A percentile compares a stretch with the other conserved stretches of the same genome.
These are phyloP conservation scores for Hucho hucho DNA, from an alignment of 2,113 vertebrate genomes.

Conservation along the genomic window DNA sequence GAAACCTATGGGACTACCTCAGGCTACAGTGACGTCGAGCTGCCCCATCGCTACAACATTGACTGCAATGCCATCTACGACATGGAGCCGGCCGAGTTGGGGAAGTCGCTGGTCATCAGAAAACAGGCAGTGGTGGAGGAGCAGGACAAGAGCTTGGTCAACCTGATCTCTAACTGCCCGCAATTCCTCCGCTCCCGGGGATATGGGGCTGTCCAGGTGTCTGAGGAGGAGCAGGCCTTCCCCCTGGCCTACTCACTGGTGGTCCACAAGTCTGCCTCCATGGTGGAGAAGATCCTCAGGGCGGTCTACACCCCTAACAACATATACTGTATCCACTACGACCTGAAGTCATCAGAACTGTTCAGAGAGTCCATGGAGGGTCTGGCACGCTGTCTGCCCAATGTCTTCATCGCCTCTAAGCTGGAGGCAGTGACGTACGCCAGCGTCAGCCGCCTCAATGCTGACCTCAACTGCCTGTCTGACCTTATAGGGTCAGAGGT, in stretches of 20 bases:
- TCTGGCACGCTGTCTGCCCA: slow-evolving; percentile 81
- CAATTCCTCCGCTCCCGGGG: slow-evolving; percentile 72
- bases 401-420: slow-evolving; percentile 84
- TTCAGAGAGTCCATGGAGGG: slow-evolving; percentile 81
- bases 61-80: slow-evolving; percentile 84
- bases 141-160: slow-evolving; percentile 76
- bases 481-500: slow-evolving; percentile 78
- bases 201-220: slow-evolving; percentile 71
- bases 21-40: slow-evolving; percentile 54
- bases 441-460: slow-evolving; percentile 82
- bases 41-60: slow-evolving; percentile 63
- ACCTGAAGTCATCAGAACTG: slow-evolving; percentile 73
- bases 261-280: slow-evolving; percentile 84
- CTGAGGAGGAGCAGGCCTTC: slow-evolving; percentile 75
- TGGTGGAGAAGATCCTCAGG: slow-evolving; percentile 82
- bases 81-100: slow-evolving; percentile 87
- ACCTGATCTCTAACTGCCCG: slow-evolving; percentile 75
- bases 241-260: slow-evolving; percentile 85
- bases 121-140: slow-evolving; percentile 75
- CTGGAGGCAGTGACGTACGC: slow-evolving; percentile 82
- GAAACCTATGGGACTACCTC: not conserved
- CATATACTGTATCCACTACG: slow-evolving; percentile 87
- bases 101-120: slow-evolving; percentile 84
- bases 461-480: slow-evolving; percentile 84
- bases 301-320: slow-evolving; percentile 79